Conservation (phyloP, 64 coral and sea anemone species). For the Montipora efflorescens region DNA sequence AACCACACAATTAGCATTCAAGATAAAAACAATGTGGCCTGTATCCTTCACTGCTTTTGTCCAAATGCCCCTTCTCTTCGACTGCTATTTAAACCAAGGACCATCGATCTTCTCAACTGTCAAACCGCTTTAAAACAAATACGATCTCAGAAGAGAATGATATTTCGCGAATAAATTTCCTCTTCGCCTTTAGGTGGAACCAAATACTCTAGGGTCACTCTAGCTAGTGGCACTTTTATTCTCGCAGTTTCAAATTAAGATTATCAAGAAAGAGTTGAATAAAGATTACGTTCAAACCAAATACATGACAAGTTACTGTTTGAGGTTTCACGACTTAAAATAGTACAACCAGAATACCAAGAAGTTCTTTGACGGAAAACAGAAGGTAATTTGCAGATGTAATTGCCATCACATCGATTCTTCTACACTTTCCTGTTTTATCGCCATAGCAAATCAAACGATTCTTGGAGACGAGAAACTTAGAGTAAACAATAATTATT, state of each 20-base stretch:
- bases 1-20: conserved; percentile 9
- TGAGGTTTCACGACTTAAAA: background rate
- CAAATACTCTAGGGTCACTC: background rate
- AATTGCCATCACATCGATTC: background rate
- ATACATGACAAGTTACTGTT: background rate
- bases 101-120: background rate
- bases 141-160: background rate
- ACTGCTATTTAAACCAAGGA: background rate
- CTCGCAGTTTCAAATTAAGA: background rate
- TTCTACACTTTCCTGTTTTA: background rate
- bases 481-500: conserved; percentile 54
- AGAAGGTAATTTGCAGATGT: too few relatives aligned
- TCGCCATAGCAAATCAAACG: background rate
- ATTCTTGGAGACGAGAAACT: conserved; percentile 24
- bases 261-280: background rate
- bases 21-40: background rate
- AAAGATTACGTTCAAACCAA: background rate
- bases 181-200: background rate
- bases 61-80: background rate
- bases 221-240: too few relatives aligned
- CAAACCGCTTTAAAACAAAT: background rate
- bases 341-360: too few relatives aligned
- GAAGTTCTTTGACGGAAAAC: too few relatives aligned
- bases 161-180: background rate
- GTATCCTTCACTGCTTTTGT: background rate